Conservation (phyloP, 1,140 invertebrate species). For the Apis dorsata region DNA sequence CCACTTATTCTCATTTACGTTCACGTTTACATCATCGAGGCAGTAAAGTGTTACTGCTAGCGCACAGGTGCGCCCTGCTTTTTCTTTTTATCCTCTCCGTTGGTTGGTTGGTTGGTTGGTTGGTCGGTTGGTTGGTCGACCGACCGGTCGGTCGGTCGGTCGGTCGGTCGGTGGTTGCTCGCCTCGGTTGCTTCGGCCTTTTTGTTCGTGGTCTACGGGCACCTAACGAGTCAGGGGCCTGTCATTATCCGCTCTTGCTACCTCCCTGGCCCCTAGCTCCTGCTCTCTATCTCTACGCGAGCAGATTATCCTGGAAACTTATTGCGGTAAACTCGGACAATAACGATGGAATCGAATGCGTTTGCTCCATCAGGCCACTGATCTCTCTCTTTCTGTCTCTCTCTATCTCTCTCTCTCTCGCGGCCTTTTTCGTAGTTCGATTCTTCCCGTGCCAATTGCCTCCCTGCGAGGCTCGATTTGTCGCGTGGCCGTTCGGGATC, state of each 20-base stretch:
- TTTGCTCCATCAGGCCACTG: constrained; percentile 65
- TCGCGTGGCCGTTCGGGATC: constrained; percentile 19
- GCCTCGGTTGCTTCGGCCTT: constrained; percentile 64
- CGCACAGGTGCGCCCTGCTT: constrained; percentile 76
- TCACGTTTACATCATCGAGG: constrained; percentile 78
- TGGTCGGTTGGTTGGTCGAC: constrained; percentile 37
- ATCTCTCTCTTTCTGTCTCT: constrained; percentile 50
- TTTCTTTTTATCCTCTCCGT: constrained; percentile 64
- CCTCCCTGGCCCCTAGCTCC: constrained; percentile 50
- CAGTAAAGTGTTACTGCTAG: constrained; percentile 76
- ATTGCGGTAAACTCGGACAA: constrained; percentile 77
- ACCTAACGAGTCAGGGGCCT: constrained; percentile 77
- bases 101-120: constrained; percentile 54
- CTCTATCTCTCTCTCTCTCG: constrained; percentile 34
- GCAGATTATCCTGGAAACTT: constrained; percentile 76
- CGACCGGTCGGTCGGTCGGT: constrained; percentile 50
- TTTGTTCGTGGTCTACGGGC: constrained; percentile 71
- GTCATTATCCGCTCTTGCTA: constrained; percentile 77
- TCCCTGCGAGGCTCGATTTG: neutral
- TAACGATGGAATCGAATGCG: constrained; percentile 74
- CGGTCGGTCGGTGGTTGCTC: constrained; percentile 23
- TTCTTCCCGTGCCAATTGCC: neutral
- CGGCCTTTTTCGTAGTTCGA: neutral
- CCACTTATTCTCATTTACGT: constrained; percentile 77
- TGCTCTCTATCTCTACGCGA: constrained; percentile 65